phyloP scores from a whole-genome alignment of 2,113 vertebrate species.

The Sminthopsis crassicaudata region DNA sequence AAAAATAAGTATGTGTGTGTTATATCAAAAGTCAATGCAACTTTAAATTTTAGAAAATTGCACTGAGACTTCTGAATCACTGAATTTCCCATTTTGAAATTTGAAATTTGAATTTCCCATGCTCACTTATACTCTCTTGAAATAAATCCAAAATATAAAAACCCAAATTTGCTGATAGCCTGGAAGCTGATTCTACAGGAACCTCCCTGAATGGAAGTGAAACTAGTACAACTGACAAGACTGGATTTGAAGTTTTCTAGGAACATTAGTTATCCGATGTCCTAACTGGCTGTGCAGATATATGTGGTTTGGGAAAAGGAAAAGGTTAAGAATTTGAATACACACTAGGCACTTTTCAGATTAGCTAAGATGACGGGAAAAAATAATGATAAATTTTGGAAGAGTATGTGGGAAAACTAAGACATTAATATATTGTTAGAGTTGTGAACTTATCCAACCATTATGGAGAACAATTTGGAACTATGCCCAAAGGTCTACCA shows the following conservation, averaged over 20 bases:
- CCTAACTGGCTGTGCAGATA: background rate
- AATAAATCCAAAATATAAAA: background rate
- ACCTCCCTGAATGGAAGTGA: background rate
- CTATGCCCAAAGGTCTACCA: too few species aligned
- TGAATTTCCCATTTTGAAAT: too few species aligned
- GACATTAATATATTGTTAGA: too few species aligned
- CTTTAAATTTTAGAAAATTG: background rate
- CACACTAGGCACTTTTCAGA: background rate
- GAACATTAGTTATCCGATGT: background rate
- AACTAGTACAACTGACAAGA: background rate
- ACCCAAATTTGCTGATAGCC: background rate
- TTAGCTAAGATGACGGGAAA: too few species aligned
- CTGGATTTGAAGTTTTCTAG: background rate
- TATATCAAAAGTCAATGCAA: background rate
- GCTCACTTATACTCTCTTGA: background rate
- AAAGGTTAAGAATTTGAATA: background rate
- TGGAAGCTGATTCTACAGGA: background rate
- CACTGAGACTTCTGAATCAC: background rate
- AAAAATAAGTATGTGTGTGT: background rate
- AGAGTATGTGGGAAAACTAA: too few species aligned
- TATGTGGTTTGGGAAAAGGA: background rate
- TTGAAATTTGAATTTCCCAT: too few species aligned
- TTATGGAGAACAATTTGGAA: too few species aligned
- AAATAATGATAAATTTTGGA: too few species aligned
- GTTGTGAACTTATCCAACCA: too few species aligned